phyloP scores from a whole-genome alignment of 2,888 invertebrate genomes.

The Athrips mouffetella region DNA sequence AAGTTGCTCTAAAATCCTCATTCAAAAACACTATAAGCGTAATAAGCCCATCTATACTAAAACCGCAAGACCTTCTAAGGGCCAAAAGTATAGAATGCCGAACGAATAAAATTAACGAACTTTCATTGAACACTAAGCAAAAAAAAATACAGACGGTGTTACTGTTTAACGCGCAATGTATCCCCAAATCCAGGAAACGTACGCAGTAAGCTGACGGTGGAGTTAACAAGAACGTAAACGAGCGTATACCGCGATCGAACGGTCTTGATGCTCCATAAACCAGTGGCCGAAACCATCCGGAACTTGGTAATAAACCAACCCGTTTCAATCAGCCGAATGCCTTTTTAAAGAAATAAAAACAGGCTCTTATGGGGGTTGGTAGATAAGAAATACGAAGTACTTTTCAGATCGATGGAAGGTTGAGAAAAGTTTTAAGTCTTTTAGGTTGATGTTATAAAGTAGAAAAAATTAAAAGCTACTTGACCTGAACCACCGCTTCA shows the following conservation, averaged over 20 bases:
- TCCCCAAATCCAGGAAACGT: too few species aligned
- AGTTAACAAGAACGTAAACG: slow-evolving; percentile 6
- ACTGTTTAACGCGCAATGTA: too few species aligned
- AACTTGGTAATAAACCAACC: slow-evolving; percentile 29
- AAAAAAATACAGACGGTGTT: too few species aligned
- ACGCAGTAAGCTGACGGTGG: too few species aligned
- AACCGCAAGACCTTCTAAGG: slow-evolving; percentile 9
- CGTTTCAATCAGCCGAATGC: slow-evolving; percentile 35
- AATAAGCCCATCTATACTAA: background rate
- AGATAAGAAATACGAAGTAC: background rate
- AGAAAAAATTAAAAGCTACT: too few species aligned
- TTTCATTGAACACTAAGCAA: too few species aligned
- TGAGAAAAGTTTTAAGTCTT: background rate
- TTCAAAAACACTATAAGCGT: background rate
- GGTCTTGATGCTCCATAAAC: slow-evolving; percentile 35
- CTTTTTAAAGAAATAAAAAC: slow-evolving; percentile 9
- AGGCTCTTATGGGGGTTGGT: background rate
- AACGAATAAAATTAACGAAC: too few species aligned
- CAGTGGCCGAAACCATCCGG: slow-evolving; percentile 26
- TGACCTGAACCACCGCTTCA: too few species aligned
- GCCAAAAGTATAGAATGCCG: too few species aligned
- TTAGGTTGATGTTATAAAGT: too few species aligned
- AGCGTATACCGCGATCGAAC: slow-evolving; percentile 30
- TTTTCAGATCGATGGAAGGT: background rate
- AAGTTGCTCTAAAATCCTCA: background rate